These are phyloP conservation scores for Cyaniris semiargus DNA, from an alignment of 2,888 invertebrate genomes.

Conservation along the genomic window DNA sequence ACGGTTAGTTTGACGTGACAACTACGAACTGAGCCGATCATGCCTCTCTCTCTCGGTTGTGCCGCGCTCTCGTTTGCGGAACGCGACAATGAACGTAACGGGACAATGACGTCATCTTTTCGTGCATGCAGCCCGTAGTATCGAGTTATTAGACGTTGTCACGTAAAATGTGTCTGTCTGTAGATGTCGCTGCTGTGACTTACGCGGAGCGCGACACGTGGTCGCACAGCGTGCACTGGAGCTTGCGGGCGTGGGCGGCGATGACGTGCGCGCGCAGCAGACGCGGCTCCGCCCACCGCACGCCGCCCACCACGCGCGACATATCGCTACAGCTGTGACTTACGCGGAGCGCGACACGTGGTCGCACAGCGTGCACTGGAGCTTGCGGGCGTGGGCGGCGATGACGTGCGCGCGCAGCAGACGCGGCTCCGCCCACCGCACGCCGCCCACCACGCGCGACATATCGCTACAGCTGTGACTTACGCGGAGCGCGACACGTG, in stretches of 20 bases:
- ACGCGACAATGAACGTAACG: too few species aligned
- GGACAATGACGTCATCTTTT: too few species aligned
- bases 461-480: background rate
- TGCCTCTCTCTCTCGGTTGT: too few species aligned
- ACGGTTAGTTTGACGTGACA: too few species aligned
- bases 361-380: conserved; percentile 56
- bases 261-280: conserved; percentile 50
- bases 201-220: conserved; percentile 52
- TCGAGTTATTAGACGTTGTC: too few species aligned
- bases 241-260: conserved; percentile 56
- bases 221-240: conserved; percentile 56
- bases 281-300: conserved; percentile 50
- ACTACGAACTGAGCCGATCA: too few species aligned
- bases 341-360: conserved; percentile 52
- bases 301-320: conserved; percentile 52
- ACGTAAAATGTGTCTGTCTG: too few species aligned
- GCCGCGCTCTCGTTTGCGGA: too few species aligned
- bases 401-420: conserved; percentile 50
- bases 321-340: background rate
- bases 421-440: conserved; percentile 50
- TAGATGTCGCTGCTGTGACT: background rate
- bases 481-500: conserved; percentile 52
- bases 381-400: conserved; percentile 56
- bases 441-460: conserved; percentile 52
- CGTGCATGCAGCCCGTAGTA: too few species aligned